Evolutionary conservation across 1,140 invertebrate genomes (phyloP), one percentile per base, ranked within the genome.

Genomic region (Mizuhopecten yessoensis): DNA sequence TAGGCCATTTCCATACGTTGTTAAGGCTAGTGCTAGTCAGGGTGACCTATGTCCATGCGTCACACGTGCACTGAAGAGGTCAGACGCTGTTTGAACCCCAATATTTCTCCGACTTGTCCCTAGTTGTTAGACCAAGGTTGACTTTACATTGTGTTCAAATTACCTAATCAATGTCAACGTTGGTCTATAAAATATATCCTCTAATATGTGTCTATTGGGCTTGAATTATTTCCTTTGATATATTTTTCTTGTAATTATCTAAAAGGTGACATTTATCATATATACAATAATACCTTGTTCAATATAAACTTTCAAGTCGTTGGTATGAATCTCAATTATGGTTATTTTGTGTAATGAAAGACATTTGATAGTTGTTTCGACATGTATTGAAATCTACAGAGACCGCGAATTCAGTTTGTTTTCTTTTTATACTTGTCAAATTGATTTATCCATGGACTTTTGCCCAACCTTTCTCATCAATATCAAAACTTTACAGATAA

Each of bases 1-100:
- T 29, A 29, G n/a, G 17, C 57, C 57, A 75, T 29, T 75, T n/a
- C 57, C 57, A 29, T 29, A 75, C 57, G 23, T 75, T 75, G 57
- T 75, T n/a, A n/a, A 5, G 23, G 57, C 57, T 2, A 23, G 57
- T 75, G 57, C 57, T 75, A 29, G 57, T 75, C 57, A 75, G 57
- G 57, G 57, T 75, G 57, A 75, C 57, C 57, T 75, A 75, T 75
- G 57, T 75, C 57, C 57, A 75, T 29, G n/a, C 23, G 57, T 29
- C 23, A 29, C 57, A 75, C 57, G 57, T 75, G n/a, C 57, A 23
- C 57, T n/a, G 5, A 17, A 3, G 57, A 75, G 57, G 57, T n/a
- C 57, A 75, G 57, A 75, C 57, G n/a, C 17, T 75, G 57, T 29
- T n/a, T 75, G 57, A n/a, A 5, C 57, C n/a, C 57, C 23, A 75